Evolutionary conservation across 2,797 vertebrate species (phyloP), one percentile per base, ranked within the genome.

Genomic region (Pristis pectinata): DNA sequence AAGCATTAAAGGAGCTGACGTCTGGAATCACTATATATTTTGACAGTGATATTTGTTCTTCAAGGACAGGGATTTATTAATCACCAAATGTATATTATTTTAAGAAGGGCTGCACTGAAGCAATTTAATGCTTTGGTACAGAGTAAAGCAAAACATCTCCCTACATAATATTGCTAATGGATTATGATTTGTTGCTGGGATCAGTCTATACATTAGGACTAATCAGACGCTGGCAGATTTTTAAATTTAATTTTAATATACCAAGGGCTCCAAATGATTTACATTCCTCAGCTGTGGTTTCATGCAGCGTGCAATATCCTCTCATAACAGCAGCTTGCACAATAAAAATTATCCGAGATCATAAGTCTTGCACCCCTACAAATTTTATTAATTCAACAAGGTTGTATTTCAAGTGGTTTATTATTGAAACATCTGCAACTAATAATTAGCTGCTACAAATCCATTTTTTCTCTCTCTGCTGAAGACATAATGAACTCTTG

Each of bases 381-480:
- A 97, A 97, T 97, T 98, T 98, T 98, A 98, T 98, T 98, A 98
- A 97, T 97, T 98, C 97, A 97, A 96, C 98, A 98, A 97, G 98
- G 98, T 98, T 98, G 92, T 98, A 97, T 97, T 97, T 97, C 96
- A 96, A 97, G 96, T 97, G 96, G 96, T 96, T 97, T 97, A 94
- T 97, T 97, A 97, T 97, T 96, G 97, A 97, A 98, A 98, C 99
- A 99, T 99, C 98, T 99, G 97, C 96, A 97, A 97, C 96, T 96
- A 97, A 97, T 97, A 96, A 95, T 95, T 24, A 95, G 95, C 96
- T 96, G 92, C 70, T 74, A 8, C 44, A 76, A 94, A n/a, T 53
- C 92, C 70, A 53, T 53, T 56, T 94, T 94, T 56, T 82, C 10
- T 49, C 79, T 37, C 70, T 72, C 3, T 30, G 22, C 24, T 53